Evolutionary conservation across 2,888 invertebrate genomes (phyloP).

Genomic region (Euplagia quadripunctaria): DNA sequence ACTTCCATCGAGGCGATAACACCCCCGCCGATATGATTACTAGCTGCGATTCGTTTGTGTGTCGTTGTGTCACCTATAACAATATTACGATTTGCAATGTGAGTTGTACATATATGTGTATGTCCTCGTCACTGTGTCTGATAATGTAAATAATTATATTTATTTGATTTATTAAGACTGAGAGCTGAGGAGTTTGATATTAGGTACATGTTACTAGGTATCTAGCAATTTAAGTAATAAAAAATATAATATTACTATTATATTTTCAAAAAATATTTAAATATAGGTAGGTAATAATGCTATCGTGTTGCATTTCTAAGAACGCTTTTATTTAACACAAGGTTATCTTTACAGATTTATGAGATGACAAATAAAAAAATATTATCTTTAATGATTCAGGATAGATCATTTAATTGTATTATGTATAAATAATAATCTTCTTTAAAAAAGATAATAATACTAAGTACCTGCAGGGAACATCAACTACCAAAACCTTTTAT

Average conservation of each 20-base stretch:
- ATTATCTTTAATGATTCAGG: no score
- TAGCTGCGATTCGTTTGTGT: constrained; percentile 49
- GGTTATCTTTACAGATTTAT: no score
- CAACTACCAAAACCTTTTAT: neutral
- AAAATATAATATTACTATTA: neutral
- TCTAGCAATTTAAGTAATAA: neutral
- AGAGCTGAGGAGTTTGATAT: neutral
- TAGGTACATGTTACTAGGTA: neutral
- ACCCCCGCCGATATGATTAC: constrained; percentile 72
- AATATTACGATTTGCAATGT: constrained; percentile 42
- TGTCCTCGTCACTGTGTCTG: constrained; percentile 52
- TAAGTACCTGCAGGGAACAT: neutral
- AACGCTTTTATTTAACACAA: no score
- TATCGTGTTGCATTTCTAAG: no score
- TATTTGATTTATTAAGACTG: constrained; percentile 20
- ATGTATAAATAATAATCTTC: no score
- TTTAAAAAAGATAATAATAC: no score
- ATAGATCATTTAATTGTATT: no score
- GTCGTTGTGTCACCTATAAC: constrained; percentile 50
- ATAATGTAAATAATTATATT: constrained; percentile 60
- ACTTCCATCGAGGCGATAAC: constrained; percentile 79
- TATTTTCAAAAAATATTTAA: no score
- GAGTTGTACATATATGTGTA: constrained; percentile 44
- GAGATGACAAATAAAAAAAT: no score
- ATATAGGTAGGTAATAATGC: no score